phyloP scores from a whole-genome alignment of 2,797 vertebrate genomes.

The Lagorchestes hirsutus region DNA sequence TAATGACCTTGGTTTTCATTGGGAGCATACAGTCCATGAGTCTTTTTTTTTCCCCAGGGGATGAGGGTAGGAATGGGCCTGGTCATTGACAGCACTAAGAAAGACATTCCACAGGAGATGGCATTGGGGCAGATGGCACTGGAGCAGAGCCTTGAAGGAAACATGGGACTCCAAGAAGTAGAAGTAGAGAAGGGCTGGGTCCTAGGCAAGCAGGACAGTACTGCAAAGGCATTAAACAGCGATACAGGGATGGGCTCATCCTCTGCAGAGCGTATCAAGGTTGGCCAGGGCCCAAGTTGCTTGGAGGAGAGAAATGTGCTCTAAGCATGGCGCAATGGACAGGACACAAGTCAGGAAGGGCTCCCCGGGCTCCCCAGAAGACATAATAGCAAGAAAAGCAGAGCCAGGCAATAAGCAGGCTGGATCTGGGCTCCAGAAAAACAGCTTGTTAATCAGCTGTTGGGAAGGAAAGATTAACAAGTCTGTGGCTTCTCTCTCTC shows the following conservation, averaged over 20 bases:
- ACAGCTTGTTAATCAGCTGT: no score
- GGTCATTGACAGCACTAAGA: no score
- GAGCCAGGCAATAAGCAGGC: background rate
- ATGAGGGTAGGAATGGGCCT: background rate
- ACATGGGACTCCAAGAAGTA: background rate
- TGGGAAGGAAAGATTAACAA: background rate
- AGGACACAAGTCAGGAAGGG: background rate
- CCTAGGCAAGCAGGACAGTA: background rate
- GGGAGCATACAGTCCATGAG: no score
- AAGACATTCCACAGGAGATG: background rate
- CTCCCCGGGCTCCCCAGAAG: background rate
- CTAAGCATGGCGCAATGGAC: no score
- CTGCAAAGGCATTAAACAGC: background rate
- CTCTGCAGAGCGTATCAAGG: background rate
- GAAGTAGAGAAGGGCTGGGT: background rate
- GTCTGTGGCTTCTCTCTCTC: background rate
- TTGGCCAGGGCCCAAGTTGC: background rate
- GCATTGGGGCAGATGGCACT: no score
- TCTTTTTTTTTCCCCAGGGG: no score
- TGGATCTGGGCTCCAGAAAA: background rate
- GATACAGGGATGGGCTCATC: background rate
- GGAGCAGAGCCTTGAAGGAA: background rate
- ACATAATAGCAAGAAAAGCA: background rate
- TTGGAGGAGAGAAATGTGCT: background rate
- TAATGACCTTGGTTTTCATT: no score